Evolutionary conservation across 2,888 invertebrate genomes (phyloP).

Genomic region (Drosophila atroscutellata): DNA sequence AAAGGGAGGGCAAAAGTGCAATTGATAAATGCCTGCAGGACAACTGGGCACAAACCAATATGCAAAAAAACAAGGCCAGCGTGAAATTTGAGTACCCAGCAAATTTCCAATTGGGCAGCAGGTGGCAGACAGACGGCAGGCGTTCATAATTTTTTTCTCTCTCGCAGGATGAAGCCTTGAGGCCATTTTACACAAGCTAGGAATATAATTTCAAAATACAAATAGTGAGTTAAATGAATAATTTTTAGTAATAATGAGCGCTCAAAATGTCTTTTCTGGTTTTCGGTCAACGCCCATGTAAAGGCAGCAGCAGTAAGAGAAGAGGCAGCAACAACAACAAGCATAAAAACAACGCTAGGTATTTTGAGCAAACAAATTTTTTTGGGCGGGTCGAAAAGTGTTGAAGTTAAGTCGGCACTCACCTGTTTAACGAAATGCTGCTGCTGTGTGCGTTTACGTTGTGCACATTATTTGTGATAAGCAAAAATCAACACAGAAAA

Average conservation of each 20-base stretch:
- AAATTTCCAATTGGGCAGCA: slow-evolving; percentile 69
- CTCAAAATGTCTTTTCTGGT: slow-evolving; percentile 26
- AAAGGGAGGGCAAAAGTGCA: slow-evolving; percentile 67
- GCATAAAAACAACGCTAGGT: slow-evolving; percentile 70
- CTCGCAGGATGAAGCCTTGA: slow-evolving; percentile 26
- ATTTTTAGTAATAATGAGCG: background rate
- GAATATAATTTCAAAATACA: background rate
- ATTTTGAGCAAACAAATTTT: slow-evolving; percentile 67
- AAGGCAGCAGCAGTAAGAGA: slow-evolving; percentile 31
- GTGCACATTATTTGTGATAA: slow-evolving; percentile 64
- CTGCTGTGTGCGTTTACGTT: slow-evolving; percentile 18
- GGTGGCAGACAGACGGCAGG: slow-evolving; percentile 54
- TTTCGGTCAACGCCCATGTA: slow-evolving; percentile 82
- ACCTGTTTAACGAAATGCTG: slow-evolving; percentile 43
- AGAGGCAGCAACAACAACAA: slow-evolving; percentile 55
- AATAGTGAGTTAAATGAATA: background rate
- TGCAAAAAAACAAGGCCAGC: slow-evolving; percentile 28
- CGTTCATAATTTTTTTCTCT: slow-evolving; percentile 7
- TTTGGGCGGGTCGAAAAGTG: slow-evolving; percentile 67
- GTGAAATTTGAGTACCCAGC: slow-evolving; percentile 61
- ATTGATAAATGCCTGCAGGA: slow-evolving; percentile 53
- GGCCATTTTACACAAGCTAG: slow-evolving; percentile 9
- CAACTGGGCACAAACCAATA: slow-evolving; percentile 28
- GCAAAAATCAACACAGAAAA: slow-evolving; percentile 62
- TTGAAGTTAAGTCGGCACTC: slow-evolving; percentile 24